Evolutionary conservation across 2,888 invertebrate genomes (phyloP).

Genomic region (Elegia similella): DNA sequence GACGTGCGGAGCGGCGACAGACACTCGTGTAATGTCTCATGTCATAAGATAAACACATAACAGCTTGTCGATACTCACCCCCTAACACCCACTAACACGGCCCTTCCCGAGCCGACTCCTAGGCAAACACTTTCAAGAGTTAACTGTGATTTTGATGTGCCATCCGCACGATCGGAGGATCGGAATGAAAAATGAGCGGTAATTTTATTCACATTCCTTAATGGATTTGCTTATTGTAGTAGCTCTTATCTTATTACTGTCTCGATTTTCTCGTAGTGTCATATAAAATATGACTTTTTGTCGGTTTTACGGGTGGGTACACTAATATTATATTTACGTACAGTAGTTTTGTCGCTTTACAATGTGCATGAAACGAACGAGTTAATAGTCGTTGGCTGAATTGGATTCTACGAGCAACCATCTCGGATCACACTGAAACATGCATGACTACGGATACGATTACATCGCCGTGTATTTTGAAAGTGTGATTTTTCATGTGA

Average conservation of each 20-base stretch:
- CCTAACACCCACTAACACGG: conserved; percentile 55
- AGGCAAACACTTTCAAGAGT: conserved; percentile 51
- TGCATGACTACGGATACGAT: conserved; percentile 63
- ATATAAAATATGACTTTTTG: conserved; percentile 63
- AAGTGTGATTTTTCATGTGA: conserved; percentile 77
- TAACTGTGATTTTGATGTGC: conserved; percentile 65
- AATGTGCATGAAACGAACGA: conserved; percentile 72
- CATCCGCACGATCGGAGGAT: conserved; percentile 69
- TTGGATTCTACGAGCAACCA: conserved; percentile 50
- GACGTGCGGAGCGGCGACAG: conserved; percentile 19
- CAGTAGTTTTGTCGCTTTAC: conserved; percentile 79
- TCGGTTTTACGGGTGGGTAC: conserved; percentile 78
- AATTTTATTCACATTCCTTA: conserved; percentile 77
- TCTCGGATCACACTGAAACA: conserved; percentile 59
- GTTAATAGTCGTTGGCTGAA: conserved; percentile 62
- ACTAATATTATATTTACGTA: conserved; percentile 79
- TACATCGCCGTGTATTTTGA: conserved; percentile 65
- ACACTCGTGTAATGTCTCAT: conserved; percentile 26
- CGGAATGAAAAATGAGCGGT: conserved; percentile 68
- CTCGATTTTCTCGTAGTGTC: conserved; percentile 78
- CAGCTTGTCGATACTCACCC: conserved; percentile 55
- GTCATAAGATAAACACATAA: conserved; percentile 39
- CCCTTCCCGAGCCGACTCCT: conserved; percentile 32
- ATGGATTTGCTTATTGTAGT: conserved; percentile 80
- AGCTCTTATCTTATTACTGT: conserved; percentile 78